These are phyloP conservation scores for Pedionomus torquatus DNA, from an alignment of 2,113 vertebrate species.

Conservation along the genomic window DNA sequence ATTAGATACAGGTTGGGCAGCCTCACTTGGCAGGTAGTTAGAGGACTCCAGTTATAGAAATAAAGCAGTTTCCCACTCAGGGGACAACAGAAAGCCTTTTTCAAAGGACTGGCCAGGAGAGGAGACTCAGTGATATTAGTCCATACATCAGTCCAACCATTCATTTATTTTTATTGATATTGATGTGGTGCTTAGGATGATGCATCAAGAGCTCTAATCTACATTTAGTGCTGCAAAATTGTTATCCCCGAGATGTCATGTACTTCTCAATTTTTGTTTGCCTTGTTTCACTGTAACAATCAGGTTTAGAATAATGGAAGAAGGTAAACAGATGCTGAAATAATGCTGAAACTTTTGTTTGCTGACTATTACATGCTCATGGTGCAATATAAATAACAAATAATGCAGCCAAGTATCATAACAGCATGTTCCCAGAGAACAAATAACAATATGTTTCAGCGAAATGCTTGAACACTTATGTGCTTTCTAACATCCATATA, in stretches of 20 bases:
- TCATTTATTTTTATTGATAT: background rate
- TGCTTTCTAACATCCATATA: background rate
- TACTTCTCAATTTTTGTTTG: background rate
- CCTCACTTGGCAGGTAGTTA: background rate
- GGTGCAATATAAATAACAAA: background rate
- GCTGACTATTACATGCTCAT: background rate
- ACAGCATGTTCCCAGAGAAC: background rate
- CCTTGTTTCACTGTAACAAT: background rate
- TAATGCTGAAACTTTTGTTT: background rate
- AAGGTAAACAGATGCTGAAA: conserved; percentile 14
- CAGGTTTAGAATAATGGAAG: background rate
- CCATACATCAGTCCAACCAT: background rate
- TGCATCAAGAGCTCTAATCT: background rate
- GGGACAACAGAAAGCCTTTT: background rate
- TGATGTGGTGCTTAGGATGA: background rate
- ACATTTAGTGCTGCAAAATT: background rate
- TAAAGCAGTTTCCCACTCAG: background rate
- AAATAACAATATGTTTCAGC: background rate
- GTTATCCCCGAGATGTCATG: background rate
- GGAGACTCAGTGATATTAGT: background rate
- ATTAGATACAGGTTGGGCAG: background rate
- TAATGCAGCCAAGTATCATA: background rate
- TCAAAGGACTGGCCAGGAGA: background rate
- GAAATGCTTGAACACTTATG: background rate
- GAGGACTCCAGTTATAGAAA: background rate